Evolutionary conservation across 2,797 vertebrate genomes (phyloP).

Genomic region (Pyrocephalus nanus): DNA sequence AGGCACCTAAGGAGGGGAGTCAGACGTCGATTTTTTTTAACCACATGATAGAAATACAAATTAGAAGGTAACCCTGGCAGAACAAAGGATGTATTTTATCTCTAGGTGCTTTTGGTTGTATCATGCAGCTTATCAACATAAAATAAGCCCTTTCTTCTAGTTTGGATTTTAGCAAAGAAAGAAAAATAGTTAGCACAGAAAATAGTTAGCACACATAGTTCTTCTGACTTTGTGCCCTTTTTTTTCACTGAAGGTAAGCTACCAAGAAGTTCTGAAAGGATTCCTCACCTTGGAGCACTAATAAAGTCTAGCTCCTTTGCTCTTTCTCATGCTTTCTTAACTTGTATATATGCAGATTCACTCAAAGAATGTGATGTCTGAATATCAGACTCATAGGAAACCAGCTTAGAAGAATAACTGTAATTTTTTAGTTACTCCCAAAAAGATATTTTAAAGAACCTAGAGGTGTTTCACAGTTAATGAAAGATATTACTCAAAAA

Average conservation of each 20-base stretch:
- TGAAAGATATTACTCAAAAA: not conserved
- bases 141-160: not conserved
- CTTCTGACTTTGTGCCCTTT: not conserved
- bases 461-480: not conserved
- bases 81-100: not conserved
- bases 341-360: not conserved
- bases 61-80: not conserved
- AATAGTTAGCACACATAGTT: not conserved
- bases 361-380: not conserved
- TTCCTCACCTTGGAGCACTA: not conserved
- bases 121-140: not conserved
- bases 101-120: not conserved
- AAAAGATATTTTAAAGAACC: not conserved
- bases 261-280: not conserved
- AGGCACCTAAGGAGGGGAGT: not conserved
- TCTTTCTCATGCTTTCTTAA: not conserved
- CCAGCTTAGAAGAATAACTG: not conserved
- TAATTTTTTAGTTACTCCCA: not conserved
- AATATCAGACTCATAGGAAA: not conserved
- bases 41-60: not conserved
- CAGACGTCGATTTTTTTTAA: not conserved
- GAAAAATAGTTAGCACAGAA: not conserved
- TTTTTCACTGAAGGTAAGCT: not conserved
- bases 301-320: not conserved
- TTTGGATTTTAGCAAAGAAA: not conserved